phyloP scores from a whole-genome alignment of 2,888 invertebrate genomes.

The Zele albiditarsus region DNA sequence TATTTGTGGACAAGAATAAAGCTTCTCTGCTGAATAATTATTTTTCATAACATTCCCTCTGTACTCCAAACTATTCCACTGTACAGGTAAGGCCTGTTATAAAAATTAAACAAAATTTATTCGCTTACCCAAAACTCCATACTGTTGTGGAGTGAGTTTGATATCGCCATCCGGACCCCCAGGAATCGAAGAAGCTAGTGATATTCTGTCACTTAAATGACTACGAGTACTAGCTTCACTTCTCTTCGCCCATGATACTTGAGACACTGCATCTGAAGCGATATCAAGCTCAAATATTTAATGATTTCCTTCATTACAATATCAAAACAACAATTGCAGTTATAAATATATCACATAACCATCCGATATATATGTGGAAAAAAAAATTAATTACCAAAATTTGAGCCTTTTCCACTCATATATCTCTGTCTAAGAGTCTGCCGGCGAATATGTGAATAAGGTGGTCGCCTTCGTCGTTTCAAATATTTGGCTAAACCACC shows the following conservation, averaged over 20 bases:
- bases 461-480: slow-evolving; percentile 76
- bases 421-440: slow-evolving; percentile 64
- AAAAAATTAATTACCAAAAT: slow-evolving; percentile 64
- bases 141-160: slow-evolving; percentile 87
- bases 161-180: slow-evolving; percentile 76
- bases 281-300: neutral
- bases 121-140: slow-evolving; percentile 90
- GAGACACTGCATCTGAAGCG: slow-evolving; percentile 65
- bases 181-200: slow-evolving; percentile 68
- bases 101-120: slow-evolving; percentile 23
- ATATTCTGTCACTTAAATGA: slow-evolving; percentile 68
- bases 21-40: slow-evolving; percentile 27
- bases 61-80: neutral
- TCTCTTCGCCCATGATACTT: slow-evolving; percentile 69
- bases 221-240: slow-evolving; percentile 69
- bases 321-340: neutral
- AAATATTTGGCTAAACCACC: slow-evolving; percentile 88
- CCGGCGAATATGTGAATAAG: slow-evolving; percentile 63
- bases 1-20: slow-evolving; percentile 34
- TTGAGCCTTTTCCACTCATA: slow-evolving; percentile 64
- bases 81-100: neutral
- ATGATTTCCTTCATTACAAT: neutral
- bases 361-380: neutral
- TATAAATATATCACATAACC: no score
- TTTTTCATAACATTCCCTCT: neutral